Conservation (phyloP, 2,797 vertebrate species). For the Chaenodraco wilsoni region DNA sequence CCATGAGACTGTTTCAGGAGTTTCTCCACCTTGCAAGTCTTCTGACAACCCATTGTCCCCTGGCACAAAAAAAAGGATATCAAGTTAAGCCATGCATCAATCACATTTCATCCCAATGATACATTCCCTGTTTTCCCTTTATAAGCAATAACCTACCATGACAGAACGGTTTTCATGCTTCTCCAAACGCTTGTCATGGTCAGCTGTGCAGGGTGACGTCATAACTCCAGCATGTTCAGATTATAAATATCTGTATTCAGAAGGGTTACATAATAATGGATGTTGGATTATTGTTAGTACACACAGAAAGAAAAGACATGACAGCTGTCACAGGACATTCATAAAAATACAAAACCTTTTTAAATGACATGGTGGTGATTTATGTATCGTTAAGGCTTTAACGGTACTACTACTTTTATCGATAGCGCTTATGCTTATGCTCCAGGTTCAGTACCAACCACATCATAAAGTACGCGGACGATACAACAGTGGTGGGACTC, state of each 20-base stretch:
- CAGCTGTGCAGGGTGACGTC: conserved; percentile 75
- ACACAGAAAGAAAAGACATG: conserved; percentile 62
- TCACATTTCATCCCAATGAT: conserved; percentile 41
- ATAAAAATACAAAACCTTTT: conserved; percentile 36
- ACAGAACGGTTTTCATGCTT: conserved; percentile 74
- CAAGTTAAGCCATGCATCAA: conserved; percentile 39
- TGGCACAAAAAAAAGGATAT: conserved; percentile 57
- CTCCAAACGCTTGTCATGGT: conserved; percentile 74
- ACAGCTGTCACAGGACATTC: conserved; percentile 67
- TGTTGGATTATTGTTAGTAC: conserved; percentile 77
- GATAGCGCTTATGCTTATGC: no score
- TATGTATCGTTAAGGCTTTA: no score
- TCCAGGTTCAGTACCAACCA: no score
- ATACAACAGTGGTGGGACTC: no score
- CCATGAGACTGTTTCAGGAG: conserved; percentile 81
- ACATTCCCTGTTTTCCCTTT: conserved; percentile 41
- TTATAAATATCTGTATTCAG: conserved; percentile 84
- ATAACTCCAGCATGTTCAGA: conserved; percentile 78
- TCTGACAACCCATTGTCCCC: conserved; percentile 83
- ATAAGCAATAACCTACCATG: conserved; percentile 72
- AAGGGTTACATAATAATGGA: conserved; percentile 83
- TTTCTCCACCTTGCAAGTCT: conserved; percentile 76
- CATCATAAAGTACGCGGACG: no score
- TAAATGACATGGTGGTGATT: conserved; percentile 32
- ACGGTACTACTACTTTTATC: no score